Percentiles rank a stretch among this genome's conserved stretches.
These are phyloP conservation scores for Paratrypauchen microcephalus DNA, from an alignment of 2,797 vertebrate genomes.

Conservation along the genomic window DNA sequence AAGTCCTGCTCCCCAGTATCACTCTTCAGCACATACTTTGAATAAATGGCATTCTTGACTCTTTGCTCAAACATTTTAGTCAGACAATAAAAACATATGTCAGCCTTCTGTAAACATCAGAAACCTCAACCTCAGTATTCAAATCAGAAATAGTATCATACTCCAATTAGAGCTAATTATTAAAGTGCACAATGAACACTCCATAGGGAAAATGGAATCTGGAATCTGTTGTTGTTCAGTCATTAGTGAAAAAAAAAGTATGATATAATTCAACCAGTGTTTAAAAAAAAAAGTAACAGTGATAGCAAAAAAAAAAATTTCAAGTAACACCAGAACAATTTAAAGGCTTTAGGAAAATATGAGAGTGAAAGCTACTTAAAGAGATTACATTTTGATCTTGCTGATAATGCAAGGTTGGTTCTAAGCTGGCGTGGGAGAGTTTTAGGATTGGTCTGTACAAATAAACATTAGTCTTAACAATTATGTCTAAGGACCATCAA, in stretches of 20 bases:
- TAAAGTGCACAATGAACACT: too few species aligned
- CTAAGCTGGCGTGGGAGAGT: background rate
- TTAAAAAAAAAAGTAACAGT: background rate
- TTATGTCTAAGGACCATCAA: background rate
- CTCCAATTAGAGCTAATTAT: too few species aligned
- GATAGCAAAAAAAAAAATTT: background rate
- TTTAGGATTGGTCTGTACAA: background rate
- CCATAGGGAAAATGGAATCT: too few species aligned
- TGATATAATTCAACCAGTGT: background rate
- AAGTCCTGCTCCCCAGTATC: conserved; percentile 66
- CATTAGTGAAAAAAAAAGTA: background rate
- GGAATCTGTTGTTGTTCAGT: too few species aligned
- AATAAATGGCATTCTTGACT: conserved; percentile 48
- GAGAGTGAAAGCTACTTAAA: conserved; percentile 8
- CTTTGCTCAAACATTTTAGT: conserved; percentile 25
- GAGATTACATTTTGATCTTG: conserved; percentile 22
- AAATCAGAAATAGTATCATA: too few species aligned
- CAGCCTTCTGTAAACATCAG: conserved; percentile 23
- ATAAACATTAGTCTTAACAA: conserved; percentile 16
- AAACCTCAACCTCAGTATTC: background rate
- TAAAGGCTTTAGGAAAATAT: background rate
- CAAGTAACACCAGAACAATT: conserved; percentile 10
- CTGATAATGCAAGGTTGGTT: conserved; percentile 14
- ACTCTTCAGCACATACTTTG: conserved; percentile 32
- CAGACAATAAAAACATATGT: conserved; percentile 14